phyloP scores from a whole-genome alignment of 2,113 vertebrate genomes.

The Sorex araneus region DNA sequence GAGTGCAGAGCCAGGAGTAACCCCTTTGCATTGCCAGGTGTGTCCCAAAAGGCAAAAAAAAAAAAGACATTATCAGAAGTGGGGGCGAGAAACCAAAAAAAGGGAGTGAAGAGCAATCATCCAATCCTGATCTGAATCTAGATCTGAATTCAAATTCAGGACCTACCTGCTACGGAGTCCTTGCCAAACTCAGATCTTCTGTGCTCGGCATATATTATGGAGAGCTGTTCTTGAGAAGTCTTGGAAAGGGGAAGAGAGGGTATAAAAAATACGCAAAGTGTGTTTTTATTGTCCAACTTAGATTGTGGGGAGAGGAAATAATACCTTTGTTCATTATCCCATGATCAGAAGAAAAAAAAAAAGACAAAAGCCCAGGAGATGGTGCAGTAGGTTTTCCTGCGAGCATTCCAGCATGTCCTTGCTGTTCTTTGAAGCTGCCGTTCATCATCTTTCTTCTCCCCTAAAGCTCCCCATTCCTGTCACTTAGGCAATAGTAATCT shows the following conservation, averaged over 20 bases:
- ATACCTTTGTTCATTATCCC: slow-evolving; percentile 13
- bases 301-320: not conserved
- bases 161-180: not conserved
- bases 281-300: not conserved
- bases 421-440: not conserved
- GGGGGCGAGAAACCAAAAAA: not conserved
- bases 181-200: not conserved
- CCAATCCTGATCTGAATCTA: not conserved
- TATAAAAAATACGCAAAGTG: not conserved
- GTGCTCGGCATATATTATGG: not conserved
- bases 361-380: too few relatives aligned
- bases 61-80: too few relatives aligned
- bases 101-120: too few relatives aligned
- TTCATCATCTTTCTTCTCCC: not conserved
- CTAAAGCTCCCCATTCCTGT: not conserved
- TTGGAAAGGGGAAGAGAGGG: not conserved
- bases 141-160: not conserved
- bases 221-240: not conserved
- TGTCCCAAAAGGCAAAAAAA: too few relatives aligned
- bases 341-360: not conserved
- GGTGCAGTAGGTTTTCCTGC: too few relatives aligned
- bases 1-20: too few relatives aligned
- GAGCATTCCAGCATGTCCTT: not conserved
- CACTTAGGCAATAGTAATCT: not conserved
- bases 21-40: too few relatives aligned